phyloP scores from a whole-genome alignment of 2,888 invertebrate species.

The Eupeodes luniger region DNA sequence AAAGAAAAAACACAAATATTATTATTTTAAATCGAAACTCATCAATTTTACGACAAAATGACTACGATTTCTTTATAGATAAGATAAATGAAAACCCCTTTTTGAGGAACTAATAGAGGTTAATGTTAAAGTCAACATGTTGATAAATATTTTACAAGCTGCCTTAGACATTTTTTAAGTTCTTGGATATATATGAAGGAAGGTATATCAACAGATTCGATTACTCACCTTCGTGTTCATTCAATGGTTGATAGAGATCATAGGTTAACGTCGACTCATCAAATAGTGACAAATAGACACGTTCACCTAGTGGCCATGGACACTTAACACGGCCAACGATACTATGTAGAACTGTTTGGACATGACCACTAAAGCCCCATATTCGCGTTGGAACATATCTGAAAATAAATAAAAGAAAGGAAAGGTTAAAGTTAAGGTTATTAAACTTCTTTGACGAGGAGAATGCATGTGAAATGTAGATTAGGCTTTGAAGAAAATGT shows the following conservation, averaged over 20 bases:
- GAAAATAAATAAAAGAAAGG: constrained; percentile 80
- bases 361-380: constrained; percentile 98
- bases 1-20: neutral
- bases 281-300: constrained; percentile 89
- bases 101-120: neutral
- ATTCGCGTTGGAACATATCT: constrained; percentile 95
- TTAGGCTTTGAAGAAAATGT: neutral
- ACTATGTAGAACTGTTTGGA: constrained; percentile 96
- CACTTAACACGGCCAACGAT: constrained; percentile 93
- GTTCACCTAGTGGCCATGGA: constrained; percentile 94
- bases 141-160: constrained; percentile 9
- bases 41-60: neutral
- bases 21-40: neutral
- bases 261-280: constrained; percentile 96
- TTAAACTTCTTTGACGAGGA: constrained; percentile 1
- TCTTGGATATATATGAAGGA: neutral
- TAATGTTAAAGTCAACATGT: constrained; percentile 3
- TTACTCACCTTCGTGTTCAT: constrained; percentile 88
- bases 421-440: constrained; percentile 15
- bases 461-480: constrained; percentile 4
- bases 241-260: constrained; percentile 94
- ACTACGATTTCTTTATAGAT: neutral
- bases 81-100: neutral
- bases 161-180: neutral
- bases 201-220: neutral